These are phyloP conservation scores for Tenebrosternarchus preto DNA, from an alignment of 2,113 vertebrate species.

Conservation along the genomic window DNA sequence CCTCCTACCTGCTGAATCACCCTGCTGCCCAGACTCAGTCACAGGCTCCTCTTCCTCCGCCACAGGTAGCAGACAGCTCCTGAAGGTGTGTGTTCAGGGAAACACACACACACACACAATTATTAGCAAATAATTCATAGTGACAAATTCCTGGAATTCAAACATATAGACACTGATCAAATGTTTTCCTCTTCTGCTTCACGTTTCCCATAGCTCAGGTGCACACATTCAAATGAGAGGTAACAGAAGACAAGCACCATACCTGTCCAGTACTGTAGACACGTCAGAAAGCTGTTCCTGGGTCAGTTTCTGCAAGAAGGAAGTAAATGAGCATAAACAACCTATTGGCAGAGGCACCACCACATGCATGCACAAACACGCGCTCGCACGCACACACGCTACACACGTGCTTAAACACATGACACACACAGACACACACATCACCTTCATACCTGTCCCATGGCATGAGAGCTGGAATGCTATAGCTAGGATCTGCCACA, in stretches of 20 bases:
- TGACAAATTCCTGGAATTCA: not conserved
- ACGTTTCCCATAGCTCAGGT: not conserved
- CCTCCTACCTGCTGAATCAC: constrained; percentile 61
- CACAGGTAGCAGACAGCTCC: constrained; percentile 67
- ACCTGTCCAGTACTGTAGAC: constrained; percentile 67
- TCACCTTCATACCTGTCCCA: constrained; percentile 62
- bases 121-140: too few relatives aligned
- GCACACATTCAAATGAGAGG: not conserved
- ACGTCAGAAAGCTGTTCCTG: constrained; percentile 57
- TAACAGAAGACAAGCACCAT: constrained; percentile 39
- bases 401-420: constrained; percentile 21
- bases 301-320: constrained; percentile 61
- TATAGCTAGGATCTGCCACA: constrained; percentile 48
- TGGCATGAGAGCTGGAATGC: constrained; percentile 51
- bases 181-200: not conserved
- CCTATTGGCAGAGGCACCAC: constrained; percentile 6
- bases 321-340: constrained; percentile 32
- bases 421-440: constrained; percentile 20
- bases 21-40: constrained; percentile 54
- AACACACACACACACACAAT: not conserved
- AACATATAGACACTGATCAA: not conserved
- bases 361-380: not conserved
- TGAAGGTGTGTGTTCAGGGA: constrained; percentile 49
- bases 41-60: constrained; percentile 69
- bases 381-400: not conserved